Evolutionary conservation across 1,140 invertebrate species (phyloP).

Genomic region (Lordiphosa stackelbergi): DNA sequence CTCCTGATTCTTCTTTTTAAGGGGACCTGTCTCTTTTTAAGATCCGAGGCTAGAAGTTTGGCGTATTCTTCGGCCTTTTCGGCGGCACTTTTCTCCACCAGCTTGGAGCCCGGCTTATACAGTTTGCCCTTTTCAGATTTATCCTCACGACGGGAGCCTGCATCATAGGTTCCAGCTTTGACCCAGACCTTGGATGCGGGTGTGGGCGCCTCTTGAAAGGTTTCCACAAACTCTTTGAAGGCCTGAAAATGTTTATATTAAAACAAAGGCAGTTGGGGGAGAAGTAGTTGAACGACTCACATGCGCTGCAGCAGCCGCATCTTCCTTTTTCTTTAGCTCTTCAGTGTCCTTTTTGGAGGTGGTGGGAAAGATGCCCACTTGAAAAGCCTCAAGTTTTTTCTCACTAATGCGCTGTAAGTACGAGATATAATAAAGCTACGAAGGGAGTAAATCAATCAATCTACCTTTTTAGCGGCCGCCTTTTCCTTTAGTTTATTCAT

Average conservation of each 20-base stretch:
- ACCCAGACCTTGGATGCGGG: slow-evolving; percentile 94
- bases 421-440: not conserved
- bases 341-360: slow-evolving; percentile 91
- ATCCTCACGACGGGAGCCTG: slow-evolving; percentile 93
- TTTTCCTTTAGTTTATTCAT: slow-evolving; percentile 25
- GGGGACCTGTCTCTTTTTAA: slow-evolving; percentile 78
- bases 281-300: slow-evolving; percentile 24
- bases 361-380: slow-evolving; percentile 87
- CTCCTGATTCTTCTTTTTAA: slow-evolving; percentile 88
- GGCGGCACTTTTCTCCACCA: slow-evolving; percentile 79
- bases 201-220: slow-evolving; percentile 92
- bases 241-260: slow-evolving; percentile 79
- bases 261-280: not conserved
- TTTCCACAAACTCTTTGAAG: slow-evolving; percentile 98
- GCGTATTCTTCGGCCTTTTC: slow-evolving; percentile 85
- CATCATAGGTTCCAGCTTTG: slow-evolving; percentile 97
- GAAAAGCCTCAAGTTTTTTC: slow-evolving; percentile 89
- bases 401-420: slow-evolving; percentile 82
- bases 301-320: slow-evolving; percentile 89
- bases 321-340: slow-evolving; percentile 91
- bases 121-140: slow-evolving; percentile 93
- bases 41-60: slow-evolving; percentile 82
- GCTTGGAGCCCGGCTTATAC: slow-evolving; percentile 93
- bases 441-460: too few species aligned
- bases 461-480: slow-evolving; percentile 42